Evolutionary conservation across 2,888 invertebrate genomes (phyloP), one percentile per base, ranked within the genome.

Genomic region (Pandemis heparana): DNA sequence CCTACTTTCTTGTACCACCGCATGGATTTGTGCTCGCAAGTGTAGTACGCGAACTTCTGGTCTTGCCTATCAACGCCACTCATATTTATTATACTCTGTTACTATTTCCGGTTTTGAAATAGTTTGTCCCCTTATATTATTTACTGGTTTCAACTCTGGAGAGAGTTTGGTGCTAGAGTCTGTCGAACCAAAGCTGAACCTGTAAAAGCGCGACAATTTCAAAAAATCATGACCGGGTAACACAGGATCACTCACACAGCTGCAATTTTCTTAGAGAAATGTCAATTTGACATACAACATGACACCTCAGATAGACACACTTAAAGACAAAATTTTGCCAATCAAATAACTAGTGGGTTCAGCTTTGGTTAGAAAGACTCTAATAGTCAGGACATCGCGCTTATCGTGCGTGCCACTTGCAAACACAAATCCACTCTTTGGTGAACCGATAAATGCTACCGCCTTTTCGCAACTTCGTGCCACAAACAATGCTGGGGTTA

Each of bases 1-100:
- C 69, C 63, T 39, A 75, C 62, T 74, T 76, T 75, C 48, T 74
- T 73, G 18, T 74, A 70, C 76, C 75, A 76, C 9, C 73, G 61
- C 67, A 73, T 67, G 0, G 53, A 16, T 64, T 68, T 75, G n/a
- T 59, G 32, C 23, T 74, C 59, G 6, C 61, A 48, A 0, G 46
- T 1, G 23, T 63, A 63, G 39, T 61, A 69, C 4, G 48, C 8
- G 1, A 39, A 38, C 48, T 51, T 48, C 48, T 69, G 48, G n/a
- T 62, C 51, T 0, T 62, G 61, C 38, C 18, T 14, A 2, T 62
- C 62, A 16, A 70, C 51, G 4, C 51, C 43, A 43, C 32, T 65
- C 70, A 64, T 46, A 23, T n/a, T 46, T 32, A n/a, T 64, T n/a
- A 14, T 32, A 64, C 8, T 64, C n/a, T 23, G 14, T 32, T 14